Evolutionary conservation across 2,888 invertebrate species (phyloP), one percentile per base, ranked within the genome.

Genomic region (Aleiodes testaceus): DNA sequence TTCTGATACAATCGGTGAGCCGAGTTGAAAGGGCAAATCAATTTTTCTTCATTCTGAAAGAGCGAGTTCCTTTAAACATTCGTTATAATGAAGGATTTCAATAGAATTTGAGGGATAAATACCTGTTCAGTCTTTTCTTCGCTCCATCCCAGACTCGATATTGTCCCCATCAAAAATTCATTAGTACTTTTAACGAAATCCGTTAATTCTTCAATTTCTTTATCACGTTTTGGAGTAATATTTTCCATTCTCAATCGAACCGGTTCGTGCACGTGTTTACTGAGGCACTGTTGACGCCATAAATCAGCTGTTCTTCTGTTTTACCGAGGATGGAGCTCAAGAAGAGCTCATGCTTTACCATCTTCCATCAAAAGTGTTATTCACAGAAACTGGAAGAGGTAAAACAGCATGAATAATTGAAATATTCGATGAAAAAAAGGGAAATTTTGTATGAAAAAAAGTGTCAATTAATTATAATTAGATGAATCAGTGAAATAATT

Each of bases 1-100:
- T 85, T 83, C 71, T 85, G 79, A n/a, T 86, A 84, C 52, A 91
- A 81, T 72, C 85, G 82, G 79, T 91, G 91, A 12, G 85, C 85
- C 12, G 82, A 72, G 82, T 90, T 86, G 20, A 89, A 82, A 1
- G 89, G 88, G 74, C 90, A 90, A n/a, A 77, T 78, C 1, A 87
- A 78, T 36, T 85, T 78, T 26, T 78, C 77, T 67, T 83, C 81
- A 53, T 81, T 79, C 83, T 88, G 66, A 1, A 65, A 18, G 18
- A 70, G 65, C 65, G 2, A 18, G 2, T 49, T 68, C 12, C 42
- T 44, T 50, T 18, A 47, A n/a, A 20, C 30, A 9, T 22, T n/a
- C 3, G 12, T 47, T 30, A 26, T 1, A 1, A 26, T 5, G 14
- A 36, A n/a, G 45, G 2, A 49, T n/a, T 11, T 16, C 49, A 16